Base-by-base conservation (phyloP, 1,140 invertebrate genomes). In the Gonatopus flavifemur region DNA sequence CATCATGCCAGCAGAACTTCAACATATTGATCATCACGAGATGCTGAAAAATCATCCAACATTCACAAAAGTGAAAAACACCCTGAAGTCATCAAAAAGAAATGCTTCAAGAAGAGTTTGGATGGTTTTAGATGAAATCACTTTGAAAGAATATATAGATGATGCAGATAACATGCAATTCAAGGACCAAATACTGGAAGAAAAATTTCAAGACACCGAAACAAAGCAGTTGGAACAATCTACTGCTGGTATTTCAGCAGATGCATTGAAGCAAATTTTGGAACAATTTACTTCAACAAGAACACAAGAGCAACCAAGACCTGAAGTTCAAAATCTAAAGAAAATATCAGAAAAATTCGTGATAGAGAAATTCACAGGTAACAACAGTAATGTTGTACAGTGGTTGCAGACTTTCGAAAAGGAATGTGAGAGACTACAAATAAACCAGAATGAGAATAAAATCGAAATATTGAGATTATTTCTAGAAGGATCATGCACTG, bases 101-200 rank as follows among this genome's bases (percentile, higher is more conserved):
- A 31, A 46, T 37, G 10, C 35, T 8, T 24, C 21, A 37, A 46
- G 42, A 21, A 19, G 33, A 19, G 19, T 44, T 8, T 44, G 42
- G 42, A 33, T 44, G n/a, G 33, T 30, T 5, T 28, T 46, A 36
- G 24, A 31, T 9, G 21, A 46, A 13, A 33, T 16, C 35, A 24
- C 37, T 18, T 10, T 8, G 19, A 13, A 46, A 28, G 37, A 31
- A 16, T 46, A 46, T 28, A n/a, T 46, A 36, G 32, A 37, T 46
- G 44, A 46, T n/a, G n/a, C n/a, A 22, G 44, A 22, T 21, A 37
- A 46, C 10, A 22, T 46, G 20, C 20, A 46, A 25, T 46, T 46
- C 28, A 19, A 28, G 15, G 32, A 24, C 21, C 10, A 22, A 3
- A 21, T 46, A 8, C 24, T 46, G 30, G 32, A 24, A 37, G 15